Evolutionary conservation across 2,888 invertebrate genomes (phyloP), one percentile per base, ranked within the genome.

Genomic region (Megastigmus dorsalis): DNA sequence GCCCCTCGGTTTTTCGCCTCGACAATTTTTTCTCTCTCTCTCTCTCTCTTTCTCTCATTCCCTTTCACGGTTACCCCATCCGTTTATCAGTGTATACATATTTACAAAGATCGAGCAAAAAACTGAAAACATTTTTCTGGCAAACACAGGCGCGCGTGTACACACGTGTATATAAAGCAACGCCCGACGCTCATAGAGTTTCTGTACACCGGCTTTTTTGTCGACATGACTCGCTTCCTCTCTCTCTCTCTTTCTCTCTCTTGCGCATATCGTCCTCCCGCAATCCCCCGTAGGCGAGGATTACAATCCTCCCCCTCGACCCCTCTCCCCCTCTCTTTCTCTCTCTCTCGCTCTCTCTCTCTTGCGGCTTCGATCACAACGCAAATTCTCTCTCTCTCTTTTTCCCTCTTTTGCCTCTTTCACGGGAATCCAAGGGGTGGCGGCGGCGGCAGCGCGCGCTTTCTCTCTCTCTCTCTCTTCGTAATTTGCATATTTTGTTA

Each of bases 401-500:
- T 60, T 26, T 50, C 63, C 18, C 23, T 45, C 65, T 66, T 68
- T 72, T 41, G 54, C 38, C 48, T 60, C 62, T 67, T 67, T 60
- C 48, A 57, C 60, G 60, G 30, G 50, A 15, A 48, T 20, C 41
- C 30, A 30, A 28, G n/a, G n/a, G n/a, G n/a, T n/a, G n/a, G n/a
- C n/a, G n/a, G n/a, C n/a, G n/a, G n/a, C n/a, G n/a, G 33, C 3
- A 43, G 45, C 38, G 28, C 38, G 50, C 52, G 54, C 63, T 48
- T n/a, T n/a, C n/a, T n/a, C n/a, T n/a, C n/a, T n/a, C n/a, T n/a
- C n/a, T n/a, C n/a, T n/a, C n/a, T n/a, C n/a, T n/a, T 6, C 62
- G 69, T 65, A 84, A 86, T 86, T 86, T 86, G 84, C 87, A 86
- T 86, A 86, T 86, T 86, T 83, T 83, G 84, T 79, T 81, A 82